A percentile compares a stretch with the other conserved stretches of the same genome.
Conservation (phyloP, 2,113 vertebrate species). For the Callaeas wilsoni region DNA sequence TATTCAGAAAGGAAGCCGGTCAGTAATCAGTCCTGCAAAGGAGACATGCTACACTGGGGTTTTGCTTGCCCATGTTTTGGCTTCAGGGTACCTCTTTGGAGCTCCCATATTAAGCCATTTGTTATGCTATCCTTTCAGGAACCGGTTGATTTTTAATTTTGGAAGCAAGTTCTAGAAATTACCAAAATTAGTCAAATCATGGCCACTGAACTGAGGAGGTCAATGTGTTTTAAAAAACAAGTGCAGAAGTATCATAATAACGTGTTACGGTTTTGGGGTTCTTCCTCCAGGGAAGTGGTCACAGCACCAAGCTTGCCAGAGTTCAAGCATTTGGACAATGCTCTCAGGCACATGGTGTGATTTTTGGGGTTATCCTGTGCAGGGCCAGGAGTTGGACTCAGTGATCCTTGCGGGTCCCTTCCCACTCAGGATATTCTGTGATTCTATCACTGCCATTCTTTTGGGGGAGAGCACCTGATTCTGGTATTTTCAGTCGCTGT, state of each 20-base stretch:
- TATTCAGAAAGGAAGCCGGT: neutral
- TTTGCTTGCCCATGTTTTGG: neutral
- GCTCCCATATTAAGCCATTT: neutral
- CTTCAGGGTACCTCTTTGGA: neutral
- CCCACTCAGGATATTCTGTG: neutral
- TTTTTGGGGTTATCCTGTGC: neutral
- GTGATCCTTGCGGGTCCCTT: neutral
- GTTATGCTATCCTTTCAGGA: neutral
- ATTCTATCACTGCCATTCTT: neutral
- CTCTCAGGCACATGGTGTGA: neutral
- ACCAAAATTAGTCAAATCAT: neutral
- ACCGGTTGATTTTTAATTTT: neutral
- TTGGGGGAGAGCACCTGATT: neutral
- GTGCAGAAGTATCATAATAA: neutral
- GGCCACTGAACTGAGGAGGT: neutral
- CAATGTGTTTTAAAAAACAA: neutral
- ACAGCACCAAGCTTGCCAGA: fast-evolving
- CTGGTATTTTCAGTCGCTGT: neutral
- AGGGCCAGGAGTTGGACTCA: neutral
- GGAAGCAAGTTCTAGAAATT: neutral
- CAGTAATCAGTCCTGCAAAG: neutral
- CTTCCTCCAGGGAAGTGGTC: neutral
- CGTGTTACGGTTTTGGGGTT: neutral
- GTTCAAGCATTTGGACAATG: neutral
- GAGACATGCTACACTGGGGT: neutral